phyloP scores from a whole-genome alignment of 92 coral and sea anemone species.

The Paramuricea clavata region DNA sequence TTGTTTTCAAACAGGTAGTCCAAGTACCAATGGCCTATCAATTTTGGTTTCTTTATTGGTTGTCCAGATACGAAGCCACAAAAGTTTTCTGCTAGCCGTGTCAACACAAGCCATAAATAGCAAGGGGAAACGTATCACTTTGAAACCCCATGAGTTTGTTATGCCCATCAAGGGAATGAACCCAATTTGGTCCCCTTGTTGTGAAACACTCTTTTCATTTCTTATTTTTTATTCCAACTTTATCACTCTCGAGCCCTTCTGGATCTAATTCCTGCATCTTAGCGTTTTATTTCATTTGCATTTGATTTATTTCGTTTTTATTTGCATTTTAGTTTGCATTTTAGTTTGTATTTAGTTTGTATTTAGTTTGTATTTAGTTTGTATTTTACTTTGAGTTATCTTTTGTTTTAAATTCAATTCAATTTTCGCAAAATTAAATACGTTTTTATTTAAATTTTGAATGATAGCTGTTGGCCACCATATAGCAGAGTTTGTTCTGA shows the following conservation, averaged over 20 bases:
- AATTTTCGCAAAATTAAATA: too few species aligned
- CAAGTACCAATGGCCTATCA: conserved; percentile 32
- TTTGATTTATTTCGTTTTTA: neutral
- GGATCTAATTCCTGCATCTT: conserved; percentile 16
- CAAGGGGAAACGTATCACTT: conserved; percentile 65
- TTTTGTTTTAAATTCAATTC: too few species aligned
- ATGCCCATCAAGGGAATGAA: conserved; percentile 29
- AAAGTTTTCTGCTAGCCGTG: conserved; percentile 66
- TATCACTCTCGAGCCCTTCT: conserved; percentile 7
- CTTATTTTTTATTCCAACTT: neutral
- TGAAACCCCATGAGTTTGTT: conserved; percentile 70
- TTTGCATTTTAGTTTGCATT: too few species aligned
- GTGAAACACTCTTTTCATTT: conserved; percentile 3
- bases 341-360: too few species aligned
- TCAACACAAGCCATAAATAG: conserved; percentile 74
- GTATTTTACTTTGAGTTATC: too few species aligned
- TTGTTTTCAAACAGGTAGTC: conserved; percentile 6
- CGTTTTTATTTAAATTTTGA: too few species aligned
- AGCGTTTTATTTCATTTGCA: neutral
- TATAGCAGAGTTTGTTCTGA: too few species aligned
- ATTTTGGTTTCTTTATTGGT: conserved; percentile 49
- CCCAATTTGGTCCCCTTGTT: conserved; percentile 39
- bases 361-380: too few species aligned
- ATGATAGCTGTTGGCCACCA: too few species aligned
- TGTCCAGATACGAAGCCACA: conserved; percentile 63